Percentiles rank a stretch among this genome's conserved stretches.
Conservation (phyloP, 2,888 invertebrate species). For the Cephalotes varians region DNA sequence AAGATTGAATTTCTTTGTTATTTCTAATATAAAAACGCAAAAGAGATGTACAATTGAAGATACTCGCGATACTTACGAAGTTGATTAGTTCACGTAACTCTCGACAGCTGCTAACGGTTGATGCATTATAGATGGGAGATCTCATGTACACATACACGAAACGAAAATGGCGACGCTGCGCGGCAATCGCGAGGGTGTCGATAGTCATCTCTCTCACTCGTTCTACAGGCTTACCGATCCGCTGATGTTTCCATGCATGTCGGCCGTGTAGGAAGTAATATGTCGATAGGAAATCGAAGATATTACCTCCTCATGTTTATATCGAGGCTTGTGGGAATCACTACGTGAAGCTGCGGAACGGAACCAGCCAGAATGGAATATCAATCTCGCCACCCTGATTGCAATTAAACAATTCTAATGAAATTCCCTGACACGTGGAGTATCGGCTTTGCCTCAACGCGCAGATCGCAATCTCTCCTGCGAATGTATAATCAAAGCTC, state of each 20-base stretch:
- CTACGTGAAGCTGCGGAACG: constrained; percentile 55
- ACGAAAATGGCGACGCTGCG: constrained; percentile 71
- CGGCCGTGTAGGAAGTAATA: constrained; percentile 63
- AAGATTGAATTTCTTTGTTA: constrained; percentile 1
- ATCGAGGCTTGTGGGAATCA: constrained; percentile 70
- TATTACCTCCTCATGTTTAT: constrained; percentile 73
- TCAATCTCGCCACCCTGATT: not conserved
- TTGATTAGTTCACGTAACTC: constrained; percentile 70
- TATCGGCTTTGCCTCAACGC: constrained; percentile 54
- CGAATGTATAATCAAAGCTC: constrained; percentile 50
- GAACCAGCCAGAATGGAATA: constrained; percentile 45
- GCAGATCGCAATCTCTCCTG: constrained; percentile 56
- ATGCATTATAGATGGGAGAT: constrained; percentile 72
- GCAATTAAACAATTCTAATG: constrained; percentile 44
- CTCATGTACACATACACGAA: constrained; percentile 75
- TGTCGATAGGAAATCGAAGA: constrained; percentile 70
- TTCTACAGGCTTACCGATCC: constrained; percentile 13
- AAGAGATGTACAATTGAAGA: too few relatives aligned
- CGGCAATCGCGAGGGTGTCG: constrained; percentile 69
- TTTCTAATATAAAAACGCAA: not conserved
- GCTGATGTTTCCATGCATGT: constrained; percentile 66
- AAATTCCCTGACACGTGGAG: constrained; percentile 43
- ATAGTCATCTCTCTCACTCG: constrained; percentile 57
- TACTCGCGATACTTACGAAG: constrained; percentile 49
- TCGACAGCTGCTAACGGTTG: constrained; percentile 60